Percentiles rank a stretch among this genome's conserved stretches.
phyloP scores from a whole-genome alignment of 92 coral and sea anemone genomes.

The Siderastrea radians region DNA sequence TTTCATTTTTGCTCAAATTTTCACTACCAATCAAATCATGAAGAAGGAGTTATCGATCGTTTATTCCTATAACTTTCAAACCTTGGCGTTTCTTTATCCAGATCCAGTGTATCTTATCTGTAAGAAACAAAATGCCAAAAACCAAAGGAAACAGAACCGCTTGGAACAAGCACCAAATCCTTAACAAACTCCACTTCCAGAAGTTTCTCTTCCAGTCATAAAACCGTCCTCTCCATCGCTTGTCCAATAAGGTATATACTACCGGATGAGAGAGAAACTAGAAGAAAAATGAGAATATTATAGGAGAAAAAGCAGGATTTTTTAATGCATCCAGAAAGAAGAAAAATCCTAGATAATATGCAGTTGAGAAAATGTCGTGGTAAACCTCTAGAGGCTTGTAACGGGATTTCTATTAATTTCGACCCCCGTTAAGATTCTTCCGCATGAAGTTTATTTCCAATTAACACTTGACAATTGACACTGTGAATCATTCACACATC shows the following conservation, averaged over 20 bases:
- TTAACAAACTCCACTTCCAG: neutral
- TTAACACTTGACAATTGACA: no score
- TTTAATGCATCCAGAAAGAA: no score
- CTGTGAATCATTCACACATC: no score
- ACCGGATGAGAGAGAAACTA: slow-evolving; percentile 12
- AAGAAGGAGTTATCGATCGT: no score
- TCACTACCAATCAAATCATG: no score
- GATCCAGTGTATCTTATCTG: neutral
- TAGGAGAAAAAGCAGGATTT: neutral
- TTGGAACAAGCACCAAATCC: slow-evolving; percentile 3
- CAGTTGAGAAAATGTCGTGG: no score
- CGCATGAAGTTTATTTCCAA: no score
- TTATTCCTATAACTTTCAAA: neutral
- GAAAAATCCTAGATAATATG: no score
- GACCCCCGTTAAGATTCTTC: no score
- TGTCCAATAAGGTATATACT: slow-evolving; percentile 6
- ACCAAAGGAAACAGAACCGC: neutral
- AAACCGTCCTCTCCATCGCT: slow-evolving; percentile 3
- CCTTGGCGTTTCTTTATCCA: slow-evolving; percentile 9
- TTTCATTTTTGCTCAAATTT: no score
- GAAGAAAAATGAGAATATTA: neutral
- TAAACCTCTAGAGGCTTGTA: no score
- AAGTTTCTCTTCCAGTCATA: neutral
- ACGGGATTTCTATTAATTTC: no score
- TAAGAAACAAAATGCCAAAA: neutral